Evolutionary conservation across 2,113 vertebrate genomes (phyloP), one percentile per base, ranked within the genome.

Genomic region (Odontophorus gujanensis): DNA sequence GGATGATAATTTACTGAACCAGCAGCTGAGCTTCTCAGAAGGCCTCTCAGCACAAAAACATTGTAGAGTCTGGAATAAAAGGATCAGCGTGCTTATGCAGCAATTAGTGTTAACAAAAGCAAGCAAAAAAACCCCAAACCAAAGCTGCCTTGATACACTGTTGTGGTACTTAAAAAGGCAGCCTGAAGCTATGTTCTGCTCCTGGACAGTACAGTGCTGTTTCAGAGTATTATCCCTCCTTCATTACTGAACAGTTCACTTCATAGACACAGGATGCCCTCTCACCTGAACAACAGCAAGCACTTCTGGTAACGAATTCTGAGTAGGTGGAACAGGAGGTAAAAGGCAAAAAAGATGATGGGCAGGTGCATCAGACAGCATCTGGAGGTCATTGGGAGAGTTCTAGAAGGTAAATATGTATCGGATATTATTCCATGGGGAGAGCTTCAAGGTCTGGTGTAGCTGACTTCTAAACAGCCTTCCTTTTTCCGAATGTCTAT

Each of bases 321-420:
- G 99, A 32, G 99, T 99, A 3, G 99, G 98, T 9, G 98, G 98
- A 61, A 99, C 99, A 0, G 99, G 99, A 0, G 99, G 99, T 89
- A 99, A 95, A 76, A 99, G 98, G 94, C 99, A 99, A 95, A 99
- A 99, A 53, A 99, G 98, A 73, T 99, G 99, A 96, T 99, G 99
- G 71, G 99, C 99, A 4, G 99, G 99, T 7, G 99, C 99, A 45
- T 99, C 99, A 0, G 99, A 99, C 40, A 99, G 98, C 99, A 99
- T 97, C 98, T 99, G 99, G 47, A 99, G 98, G 75, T 99, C 99
- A 22, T 99, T 99, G 53, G 99, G 99, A 2, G 99, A 99, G 97
- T 99, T 99, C 99, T 99, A 96, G 11, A 94, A 66, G 10, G 47
- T 22, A 34, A 75, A 72, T 34, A 91, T 22, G 77, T 22, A 53